Base-by-base conservation (phyloP, 2,888 invertebrate genomes). In the Acrobasis repandana region DNA sequence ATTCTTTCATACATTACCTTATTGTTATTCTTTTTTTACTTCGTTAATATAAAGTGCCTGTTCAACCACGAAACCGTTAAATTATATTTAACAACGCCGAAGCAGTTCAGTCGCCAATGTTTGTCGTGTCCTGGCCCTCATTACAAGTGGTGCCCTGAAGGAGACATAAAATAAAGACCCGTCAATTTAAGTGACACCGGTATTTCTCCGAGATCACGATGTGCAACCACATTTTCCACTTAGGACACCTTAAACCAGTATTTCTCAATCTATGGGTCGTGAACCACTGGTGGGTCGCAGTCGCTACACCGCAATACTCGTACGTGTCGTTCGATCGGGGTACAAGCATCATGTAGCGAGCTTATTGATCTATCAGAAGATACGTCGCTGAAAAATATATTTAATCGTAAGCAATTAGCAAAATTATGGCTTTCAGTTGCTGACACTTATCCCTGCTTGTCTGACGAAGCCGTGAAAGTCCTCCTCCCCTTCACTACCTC, bases 191-290 rank as follows among this genome's bases (percentile, higher is more conserved):
- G 78, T 74, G 82, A 80, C 80, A 76, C 69, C 68, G 77, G 73
- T 76, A 79, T 79, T 77, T 79, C 74, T 73, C 67, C 68, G 64
- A 61, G 73, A 76, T 78, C 79, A 80, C 78, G 79, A 79, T 73
- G 69, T 70, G 66, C 70, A 69, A 69, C 65, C 68, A 63, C 73
- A 71, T 74, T 76, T 75, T 67, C 75, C 74, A 73, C 74, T 77
- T 71, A 74, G 71, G 72, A 70, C 75, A 76, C 75, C 76, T 72
- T 74, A 77, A 76, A 74, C 72, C 46, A 46, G 46, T 46, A 46
- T 46, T 46, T 46, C 46, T 11, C 46, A 46, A 5, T n/a, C n/a
- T 46, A 15, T 9, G 11, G 46, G 5, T 46, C 11, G 46, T 4
- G 11, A 46, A 4, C 46, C 46, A 46, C 46, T 9, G 5, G 46